A percentile compares a stretch with the other conserved stretches of the same genome.
These are phyloP conservation scores for Sminthurides aquaticus DNA, from an alignment of 2,888 invertebrate species.

Conservation along the genomic window DNA sequence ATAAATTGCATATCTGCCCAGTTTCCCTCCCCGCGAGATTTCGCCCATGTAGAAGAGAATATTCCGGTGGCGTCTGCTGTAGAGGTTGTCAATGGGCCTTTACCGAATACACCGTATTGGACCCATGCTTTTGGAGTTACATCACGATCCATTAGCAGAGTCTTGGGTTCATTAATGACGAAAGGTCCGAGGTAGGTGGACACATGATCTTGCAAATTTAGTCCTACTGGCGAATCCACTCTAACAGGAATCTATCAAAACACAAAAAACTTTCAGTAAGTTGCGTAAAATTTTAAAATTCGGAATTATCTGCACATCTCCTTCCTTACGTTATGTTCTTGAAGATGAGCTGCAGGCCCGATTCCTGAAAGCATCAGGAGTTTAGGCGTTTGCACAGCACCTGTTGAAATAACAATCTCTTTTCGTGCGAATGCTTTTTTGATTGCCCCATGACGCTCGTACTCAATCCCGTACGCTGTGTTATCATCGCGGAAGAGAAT, in stretches of 20 bases:
- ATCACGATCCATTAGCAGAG: conserved; percentile 31
- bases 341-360: conserved; percentile 20
- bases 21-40: conserved; percentile 28
- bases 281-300: neutral
- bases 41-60: conserved; percentile 28
- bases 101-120: conserved; percentile 17
- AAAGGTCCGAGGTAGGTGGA: conserved; percentile 35
- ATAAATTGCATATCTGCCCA: conserved; percentile 38
- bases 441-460: conserved; percentile 27
- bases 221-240: conserved; percentile 34
- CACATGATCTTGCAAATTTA: conserved; percentile 36
- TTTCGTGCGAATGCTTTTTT: conserved; percentile 29
- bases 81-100: conserved; percentile 25
- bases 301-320: too few species aligned
- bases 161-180: conserved; percentile 27
- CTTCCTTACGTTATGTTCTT: conserved; percentile 5
- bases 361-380: too few species aligned
- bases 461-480: conserved; percentile 31
- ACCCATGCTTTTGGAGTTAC: conserved; percentile 14
- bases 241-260: neutral
- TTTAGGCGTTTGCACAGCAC: conserved; percentile 31
- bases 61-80: conserved; percentile 32
- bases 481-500: conserved; percentile 30
- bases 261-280: neutral
- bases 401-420: conserved; percentile 34